Base-by-base conservation (phyloP, 64 coral and sea anemone species). In the Cladopsammia gracilis region DNA sequence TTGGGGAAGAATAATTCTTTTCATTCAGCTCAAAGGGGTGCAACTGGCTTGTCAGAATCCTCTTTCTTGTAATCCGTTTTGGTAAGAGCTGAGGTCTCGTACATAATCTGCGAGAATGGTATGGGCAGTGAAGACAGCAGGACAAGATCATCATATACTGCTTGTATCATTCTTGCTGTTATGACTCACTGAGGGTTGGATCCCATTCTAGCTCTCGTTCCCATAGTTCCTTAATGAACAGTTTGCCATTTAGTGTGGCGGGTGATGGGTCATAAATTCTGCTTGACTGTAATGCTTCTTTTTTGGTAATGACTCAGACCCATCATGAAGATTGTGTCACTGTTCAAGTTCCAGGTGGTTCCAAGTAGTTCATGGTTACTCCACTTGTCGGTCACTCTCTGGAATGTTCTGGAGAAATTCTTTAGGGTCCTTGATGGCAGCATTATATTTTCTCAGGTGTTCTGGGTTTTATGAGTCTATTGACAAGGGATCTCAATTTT, bases 251-350 rank as follows among this genome's bases (percentile, higher is more conserved):
- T 57, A 91, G 43, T 70, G 89, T 83, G 53, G 52, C 25, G 23
- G 89, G 52, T 45, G 89, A 73, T 64, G 89, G 89, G 16, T 91
- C 77, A 82, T 81, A 91, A n/a, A 59, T 61, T 60, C 75, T 81
- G 11, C 73, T 57, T 18, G 69, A 53, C 22, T 87, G 68, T 20
- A 74, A 73, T 73, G 71, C 67, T 24, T 56, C 85, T 87, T 46
- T 56, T 42, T 87, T 87, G 44, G 23, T 52, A 19, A 50, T 79
- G 3, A 1, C 5, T 89, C 19, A 90, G 58, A 46, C 71, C 45
- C 22, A 62, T 71, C 16, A 34, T 71, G 58, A 64, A 68, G 57
- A 68, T 58, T 3, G 70, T 91, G 56, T 82, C 76, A 26, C 50
- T 71, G 48, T 51, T 78, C n/a, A 65, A 48, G 22, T 82, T 68